Evolutionary conservation across 2,113 vertebrate genomes (phyloP).

Genomic region (Lampris megalopsis): DNA sequence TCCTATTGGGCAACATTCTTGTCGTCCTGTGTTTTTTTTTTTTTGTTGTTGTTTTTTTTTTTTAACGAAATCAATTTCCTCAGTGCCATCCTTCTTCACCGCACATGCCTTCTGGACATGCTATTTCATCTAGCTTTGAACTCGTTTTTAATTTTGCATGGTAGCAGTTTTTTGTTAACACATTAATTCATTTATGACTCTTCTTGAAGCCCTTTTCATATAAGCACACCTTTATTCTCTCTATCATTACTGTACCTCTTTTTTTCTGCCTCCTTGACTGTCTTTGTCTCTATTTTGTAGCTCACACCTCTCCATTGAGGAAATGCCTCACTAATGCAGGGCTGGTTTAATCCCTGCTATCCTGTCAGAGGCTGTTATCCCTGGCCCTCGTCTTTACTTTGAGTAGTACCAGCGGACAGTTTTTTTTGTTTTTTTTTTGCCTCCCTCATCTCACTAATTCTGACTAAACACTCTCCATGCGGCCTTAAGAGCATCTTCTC

Average conservation of each 20-base stretch:
- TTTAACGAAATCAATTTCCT: conserved; percentile 61
- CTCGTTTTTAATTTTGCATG: conserved; percentile 75
- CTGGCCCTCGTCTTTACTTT: conserved; percentile 22
- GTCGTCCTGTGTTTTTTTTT: conserved; percentile 40
- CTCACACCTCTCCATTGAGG: conserved; percentile 39
- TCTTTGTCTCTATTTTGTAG: conserved; percentile 8
- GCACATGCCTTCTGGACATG: conserved; percentile 69
- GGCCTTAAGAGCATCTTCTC: background rate
- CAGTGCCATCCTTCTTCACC: conserved; percentile 47
- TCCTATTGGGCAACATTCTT: conserved; percentile 36
- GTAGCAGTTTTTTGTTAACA: conserved; percentile 73
- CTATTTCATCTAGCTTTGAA: conserved; percentile 77
- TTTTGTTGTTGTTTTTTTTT: conserved; percentile 19
- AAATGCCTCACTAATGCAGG: conserved; percentile 58
- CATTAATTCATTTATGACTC: conserved; percentile 78
- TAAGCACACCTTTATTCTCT: conserved; percentile 63
- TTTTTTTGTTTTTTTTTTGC: conserved; percentile 3
- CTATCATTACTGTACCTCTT: conserved; percentile 1
- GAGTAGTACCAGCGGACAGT: conserved; percentile 20
- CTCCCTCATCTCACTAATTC: conserved; percentile 19
- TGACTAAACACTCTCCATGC: conserved; percentile 32
- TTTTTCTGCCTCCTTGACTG: background rate
- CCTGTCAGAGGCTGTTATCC: conserved; percentile 67
- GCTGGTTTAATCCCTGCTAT: conserved; percentile 73
- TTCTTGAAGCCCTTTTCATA: conserved; percentile 60